These are phyloP conservation scores for Sus scrofa DNA, from an alignment of 2,113 vertebrate genomes.

Conservation along the genomic window T2T-Sscrofa CM000826.6:98426001-98426500, in stretches of 20 bases:
- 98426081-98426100: not conserved
- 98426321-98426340: no score
- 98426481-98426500: not conserved
- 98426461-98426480: no score
- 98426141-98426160: not conserved
- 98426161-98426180: not conserved
- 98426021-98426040: not conserved
- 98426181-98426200: not conserved
- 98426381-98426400: no score
- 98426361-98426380: no score
- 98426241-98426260: no score
- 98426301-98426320: no score
- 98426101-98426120: not conserved
- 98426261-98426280: no score
- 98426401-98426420: no score
- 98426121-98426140: not conserved
- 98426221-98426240: not conserved
- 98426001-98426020: not conserved
- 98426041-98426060: slow-evolving; percentile 28
- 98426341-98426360: no score
- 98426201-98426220: slow-evolving; percentile 13
- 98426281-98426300: no score
- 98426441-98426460: no score
- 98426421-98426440: no score
- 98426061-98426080: not conserved